Base-by-base conservation (phyloP, 2,113 vertebrate species). In the Colinus virginianus region DNA sequence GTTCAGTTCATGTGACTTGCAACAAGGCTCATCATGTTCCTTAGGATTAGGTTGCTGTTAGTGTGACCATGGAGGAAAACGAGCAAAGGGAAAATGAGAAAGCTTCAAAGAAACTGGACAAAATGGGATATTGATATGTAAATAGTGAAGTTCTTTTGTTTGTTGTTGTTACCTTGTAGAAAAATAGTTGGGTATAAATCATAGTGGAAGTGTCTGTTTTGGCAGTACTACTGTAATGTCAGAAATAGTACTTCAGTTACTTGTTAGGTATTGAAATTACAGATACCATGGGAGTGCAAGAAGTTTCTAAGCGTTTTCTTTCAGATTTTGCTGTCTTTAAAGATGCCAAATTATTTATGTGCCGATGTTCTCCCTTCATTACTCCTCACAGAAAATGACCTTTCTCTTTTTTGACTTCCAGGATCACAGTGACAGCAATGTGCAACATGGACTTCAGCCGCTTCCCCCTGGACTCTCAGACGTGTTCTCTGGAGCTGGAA, bases 361-460 rank as follows among this genome's bases (percentile, higher is more conserved):
- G 4, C n/a, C 34, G 56, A 71, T 1, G 2, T 78, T 87, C 32
- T 92, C 5, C 12, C 58, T 77, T 87, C 40, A 9, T 17, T 64
- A 23, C 6, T 87, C 20, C 32, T 74, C 40, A 40, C 4, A 63
- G 49, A 72, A 83, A 91, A 30, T 36, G 34, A 17, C 40, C 34
- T 45, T 62, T 86, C 69, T 86, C 4, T 75, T 81, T 96, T 95
- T 95, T 1, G 0, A 90, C 92, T 79, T 96, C 36, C 93, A 99
- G 99, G 97, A 98, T 99, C 89, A 99, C 99, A 2, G 99, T 99
- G 61, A 99, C 99, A 20, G 98, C 99, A 49, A 99, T 99, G 75
- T 99, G 99, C 95, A 99, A 99, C 96, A 99, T 99, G 99, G 99
- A 99, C 97, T 99, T 99, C 97, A 99, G 99, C 74, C 98, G 96